Evolutionary conservation across 2,113 vertebrate species (phyloP).

Genomic region (Piliocolobus tephrosceles): DNA sequence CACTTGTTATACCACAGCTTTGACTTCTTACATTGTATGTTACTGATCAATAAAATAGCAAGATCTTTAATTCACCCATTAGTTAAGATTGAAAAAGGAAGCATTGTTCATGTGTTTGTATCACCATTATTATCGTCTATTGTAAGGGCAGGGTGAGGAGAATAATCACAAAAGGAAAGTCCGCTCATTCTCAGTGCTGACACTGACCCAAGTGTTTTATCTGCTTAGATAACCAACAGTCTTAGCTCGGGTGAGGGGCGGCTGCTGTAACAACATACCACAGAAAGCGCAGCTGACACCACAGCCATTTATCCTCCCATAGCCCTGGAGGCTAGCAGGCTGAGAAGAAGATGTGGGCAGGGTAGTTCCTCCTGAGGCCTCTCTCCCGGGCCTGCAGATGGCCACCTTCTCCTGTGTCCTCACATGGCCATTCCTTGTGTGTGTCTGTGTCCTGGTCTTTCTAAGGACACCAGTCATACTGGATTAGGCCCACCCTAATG

Average conservation of each 20-base stretch:
- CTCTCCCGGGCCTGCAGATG: fast-evolving
- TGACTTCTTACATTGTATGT: neutral
- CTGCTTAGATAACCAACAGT: neutral
- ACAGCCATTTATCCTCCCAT: too few species aligned
- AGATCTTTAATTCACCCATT: neutral
- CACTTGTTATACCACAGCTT: neutral
- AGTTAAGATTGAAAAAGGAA: neutral
- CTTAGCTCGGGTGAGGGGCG: neutral
- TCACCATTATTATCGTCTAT: neutral
- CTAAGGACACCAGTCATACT: neutral
- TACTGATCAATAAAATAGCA: neutral
- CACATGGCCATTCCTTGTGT: fast-evolving
- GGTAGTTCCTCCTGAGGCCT: too few species aligned
- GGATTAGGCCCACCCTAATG: neutral
- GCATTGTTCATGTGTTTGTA: neutral
- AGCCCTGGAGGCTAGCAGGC: too few species aligned
- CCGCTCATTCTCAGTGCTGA: neutral
- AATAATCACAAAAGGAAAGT: neutral
- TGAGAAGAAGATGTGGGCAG: fast-evolving
- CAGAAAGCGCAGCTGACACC: fast-evolving
- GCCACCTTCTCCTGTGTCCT: neutral
- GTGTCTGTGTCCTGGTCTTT: neutral
- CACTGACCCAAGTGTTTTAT: too few species aligned
- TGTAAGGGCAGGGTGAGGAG: neutral
- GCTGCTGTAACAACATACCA: fast-evolving